These are phyloP conservation scores for Parotia lawesii DNA, from an alignment of 2,113 vertebrate species.

Conservation along the genomic window DNA sequence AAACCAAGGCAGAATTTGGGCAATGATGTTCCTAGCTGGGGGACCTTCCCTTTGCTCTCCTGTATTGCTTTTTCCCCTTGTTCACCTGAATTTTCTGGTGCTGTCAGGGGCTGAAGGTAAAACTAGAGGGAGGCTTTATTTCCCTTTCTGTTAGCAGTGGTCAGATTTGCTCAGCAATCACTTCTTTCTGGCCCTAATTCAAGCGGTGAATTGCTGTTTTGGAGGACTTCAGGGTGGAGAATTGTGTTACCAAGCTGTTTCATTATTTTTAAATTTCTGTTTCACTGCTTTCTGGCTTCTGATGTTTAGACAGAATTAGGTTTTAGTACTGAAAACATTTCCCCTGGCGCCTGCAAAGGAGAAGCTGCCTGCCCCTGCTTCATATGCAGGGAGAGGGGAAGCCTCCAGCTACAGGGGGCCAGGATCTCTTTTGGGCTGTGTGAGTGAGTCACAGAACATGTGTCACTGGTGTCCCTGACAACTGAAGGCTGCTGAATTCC, in stretches of 20 bases:
- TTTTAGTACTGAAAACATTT: background rate
- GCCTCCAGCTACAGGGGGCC: background rate
- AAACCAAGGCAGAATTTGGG: background rate
- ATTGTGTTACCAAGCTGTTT: slow-evolving; percentile 18
- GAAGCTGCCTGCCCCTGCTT: background rate
- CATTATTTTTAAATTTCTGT: slow-evolving; percentile 27
- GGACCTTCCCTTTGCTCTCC: background rate
- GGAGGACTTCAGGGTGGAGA: background rate
- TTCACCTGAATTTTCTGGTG: background rate
- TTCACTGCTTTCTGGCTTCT: background rate
- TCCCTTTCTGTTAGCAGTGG: background rate
- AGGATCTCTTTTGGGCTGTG: background rate
- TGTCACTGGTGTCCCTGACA: background rate
- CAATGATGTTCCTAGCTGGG: background rate
- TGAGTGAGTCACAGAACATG: background rate
- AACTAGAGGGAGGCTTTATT: background rate
- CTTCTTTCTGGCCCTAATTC: slow-evolving; percentile 23
- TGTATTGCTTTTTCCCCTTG: background rate
- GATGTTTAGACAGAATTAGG: background rate
- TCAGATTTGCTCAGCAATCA: background rate
- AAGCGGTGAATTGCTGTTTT: background rate
- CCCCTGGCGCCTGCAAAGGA: background rate
- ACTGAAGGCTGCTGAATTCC: background rate
- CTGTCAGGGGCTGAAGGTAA: background rate
- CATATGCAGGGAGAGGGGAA: background rate